Percentiles rank a stretch among this genome's conserved stretches.
These are phyloP conservation scores for Lomographa bimaculata DNA, from an alignment of 2,888 invertebrate species.

Conservation along the genomic window DNA sequence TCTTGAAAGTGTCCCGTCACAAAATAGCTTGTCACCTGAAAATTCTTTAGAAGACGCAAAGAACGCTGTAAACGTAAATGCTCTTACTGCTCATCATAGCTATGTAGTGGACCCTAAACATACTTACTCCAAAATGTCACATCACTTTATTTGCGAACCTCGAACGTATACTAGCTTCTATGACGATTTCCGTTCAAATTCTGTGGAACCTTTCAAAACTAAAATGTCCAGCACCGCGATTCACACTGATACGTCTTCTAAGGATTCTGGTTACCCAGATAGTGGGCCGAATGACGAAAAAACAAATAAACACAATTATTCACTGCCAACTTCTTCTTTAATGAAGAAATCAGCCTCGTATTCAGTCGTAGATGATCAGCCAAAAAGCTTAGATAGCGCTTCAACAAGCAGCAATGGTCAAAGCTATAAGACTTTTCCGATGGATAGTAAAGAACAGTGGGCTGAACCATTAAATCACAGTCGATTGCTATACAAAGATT, in stretches of 20 bases:
- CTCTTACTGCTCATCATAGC: constrained; percentile 36
- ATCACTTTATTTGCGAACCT: constrained; percentile 49
- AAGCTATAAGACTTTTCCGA: constrained; percentile 48
- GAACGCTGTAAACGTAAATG: constrained; percentile 36
- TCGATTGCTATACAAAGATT: constrained; percentile 74
- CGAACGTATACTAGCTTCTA: constrained; percentile 68
- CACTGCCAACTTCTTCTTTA: constrained; percentile 57
- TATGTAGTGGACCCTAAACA: constrained; percentile 41
- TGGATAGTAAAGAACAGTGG: constrained; percentile 54
- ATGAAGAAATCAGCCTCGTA: constrained; percentile 51
- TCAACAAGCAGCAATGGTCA: constrained; percentile 57
- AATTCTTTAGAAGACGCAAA: constrained; percentile 48
- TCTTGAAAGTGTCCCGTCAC: constrained; percentile 68
- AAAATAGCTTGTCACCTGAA: constrained; percentile 65
- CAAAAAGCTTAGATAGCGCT: constrained; percentile 66
- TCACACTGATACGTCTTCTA: constrained; percentile 69
- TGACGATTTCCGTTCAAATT: constrained; percentile 59
- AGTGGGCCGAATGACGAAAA: constrained; percentile 66
- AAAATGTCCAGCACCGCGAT: constrained; percentile 62
- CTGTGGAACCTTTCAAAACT: constrained; percentile 46
- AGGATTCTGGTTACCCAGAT: constrained; percentile 75
- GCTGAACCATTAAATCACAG: constrained; percentile 70
- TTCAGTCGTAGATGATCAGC: constrained; percentile 52
- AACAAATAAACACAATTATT: constrained; percentile 53
- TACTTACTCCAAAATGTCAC: constrained; percentile 41